A percentile compares a stretch with the other conserved stretches of the same genome.
These are phyloP conservation scores for Chloebia gouldiae DNA, from an alignment of 2,113 vertebrate genomes.

Conservation along the genomic window DNA sequence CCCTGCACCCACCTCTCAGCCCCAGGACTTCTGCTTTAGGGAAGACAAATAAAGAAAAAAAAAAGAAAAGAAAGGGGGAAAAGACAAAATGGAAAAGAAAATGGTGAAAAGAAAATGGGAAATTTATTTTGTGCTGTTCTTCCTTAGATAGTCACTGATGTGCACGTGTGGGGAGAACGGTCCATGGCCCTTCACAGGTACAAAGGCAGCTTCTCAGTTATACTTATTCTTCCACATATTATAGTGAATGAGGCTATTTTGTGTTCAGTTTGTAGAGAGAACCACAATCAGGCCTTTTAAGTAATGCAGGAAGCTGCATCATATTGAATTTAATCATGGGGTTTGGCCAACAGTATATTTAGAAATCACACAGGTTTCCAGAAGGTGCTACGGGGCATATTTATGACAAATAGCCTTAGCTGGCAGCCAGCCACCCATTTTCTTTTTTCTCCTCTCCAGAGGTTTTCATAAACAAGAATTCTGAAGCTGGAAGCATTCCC, in stretches of 20 bases:
- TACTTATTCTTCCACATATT: not conserved
- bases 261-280: not conserved
- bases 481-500: not conserved
- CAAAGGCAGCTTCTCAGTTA: not conserved
- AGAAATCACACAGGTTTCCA: not conserved
- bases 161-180: not conserved
- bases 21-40: not conserved
- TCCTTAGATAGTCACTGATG: not conserved
- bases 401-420: not conserved
- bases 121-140: not conserved
- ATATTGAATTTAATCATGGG: not conserved
- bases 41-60: not conserved
- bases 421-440: constrained; percentile 19
- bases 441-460: not conserved
- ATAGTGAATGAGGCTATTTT: not conserved
- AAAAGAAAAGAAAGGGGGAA: too few species aligned
- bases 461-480: constrained; percentile 1
- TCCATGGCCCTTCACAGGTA: not conserved
- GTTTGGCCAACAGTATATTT: not conserved
- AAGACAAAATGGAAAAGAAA: not conserved
- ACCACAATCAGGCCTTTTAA: not conserved
- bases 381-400: not conserved
- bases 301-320: not conserved
- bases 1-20: not conserved
- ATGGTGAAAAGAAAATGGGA: not conserved